These are phyloP conservation scores for Callyntrura sp. DNA, from an alignment of 2,888 invertebrate species.

Conservation along the genomic window DNA sequence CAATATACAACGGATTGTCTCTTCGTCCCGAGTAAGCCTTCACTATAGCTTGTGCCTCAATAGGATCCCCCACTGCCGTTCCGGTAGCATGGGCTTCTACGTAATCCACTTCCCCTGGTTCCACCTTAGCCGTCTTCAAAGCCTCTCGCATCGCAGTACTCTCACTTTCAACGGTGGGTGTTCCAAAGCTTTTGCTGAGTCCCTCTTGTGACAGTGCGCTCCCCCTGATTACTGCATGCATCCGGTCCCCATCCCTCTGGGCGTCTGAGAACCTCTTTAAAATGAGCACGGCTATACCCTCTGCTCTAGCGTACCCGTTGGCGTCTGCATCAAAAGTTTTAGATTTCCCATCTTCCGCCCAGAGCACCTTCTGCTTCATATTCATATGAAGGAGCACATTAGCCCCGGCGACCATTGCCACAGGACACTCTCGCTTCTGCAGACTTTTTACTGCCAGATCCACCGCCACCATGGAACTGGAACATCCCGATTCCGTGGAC, in stretches of 20 bases:
- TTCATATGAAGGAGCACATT: constrained; percentile 69
- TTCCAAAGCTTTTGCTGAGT: constrained; percentile 84
- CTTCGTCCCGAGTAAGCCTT: constrained; percentile 17
- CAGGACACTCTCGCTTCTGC: constrained; percentile 58
- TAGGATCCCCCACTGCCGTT: constrained; percentile 68
- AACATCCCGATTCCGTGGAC: constrained; percentile 77
- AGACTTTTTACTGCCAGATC: constrained; percentile 77
- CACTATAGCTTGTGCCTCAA: constrained; percentile 49
- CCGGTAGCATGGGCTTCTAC: constrained; percentile 66
- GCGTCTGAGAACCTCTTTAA: constrained; percentile 76
- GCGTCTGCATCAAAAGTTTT: constrained; percentile 77
- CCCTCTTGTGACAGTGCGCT: constrained; percentile 85
- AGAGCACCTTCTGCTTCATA: constrained; percentile 44
- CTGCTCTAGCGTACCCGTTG: constrained; percentile 75
- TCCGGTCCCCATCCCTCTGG: constrained; percentile 60
- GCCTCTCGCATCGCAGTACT: constrained; percentile 64
- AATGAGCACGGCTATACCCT: constrained; percentile 74
- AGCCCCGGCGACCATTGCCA: constrained; percentile 74
- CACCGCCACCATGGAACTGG: constrained; percentile 76
- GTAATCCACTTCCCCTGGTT: constrained; percentile 65
- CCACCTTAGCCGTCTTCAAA: constrained; percentile 58
- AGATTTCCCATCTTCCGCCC: constrained; percentile 67
- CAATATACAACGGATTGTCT: constrained; percentile 57
- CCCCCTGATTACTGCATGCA: constrained; percentile 77
- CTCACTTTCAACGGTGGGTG: constrained; percentile 74